Conservation (phyloP, 2,113 vertebrate genomes). For the Sciurus niger region DNA sequence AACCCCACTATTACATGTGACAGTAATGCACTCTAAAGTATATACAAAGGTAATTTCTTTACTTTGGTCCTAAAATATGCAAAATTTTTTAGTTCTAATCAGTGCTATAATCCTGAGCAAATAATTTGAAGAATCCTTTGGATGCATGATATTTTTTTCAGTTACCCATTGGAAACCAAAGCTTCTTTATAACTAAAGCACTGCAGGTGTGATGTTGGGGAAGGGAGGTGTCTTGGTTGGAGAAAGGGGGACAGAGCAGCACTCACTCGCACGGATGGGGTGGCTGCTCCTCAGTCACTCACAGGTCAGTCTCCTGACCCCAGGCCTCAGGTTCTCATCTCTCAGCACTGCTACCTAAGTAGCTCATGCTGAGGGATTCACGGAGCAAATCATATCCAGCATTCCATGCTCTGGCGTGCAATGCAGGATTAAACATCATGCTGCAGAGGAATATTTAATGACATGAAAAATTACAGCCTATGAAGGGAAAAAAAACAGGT, state of each 20-base stretch:
- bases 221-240: not conserved
- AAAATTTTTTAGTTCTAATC: not conserved
- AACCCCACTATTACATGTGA: too few relatives aligned
- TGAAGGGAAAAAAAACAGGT: not conserved
- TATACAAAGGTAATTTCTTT: not conserved
- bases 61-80: not conserved
- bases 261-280: not conserved
- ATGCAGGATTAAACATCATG: not conserved
- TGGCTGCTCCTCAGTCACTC: not conserved
- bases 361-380: not conserved
- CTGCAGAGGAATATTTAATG: not conserved
- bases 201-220: not conserved
- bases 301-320: not conserved
- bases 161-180: not conserved
- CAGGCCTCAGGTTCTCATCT: not conserved
- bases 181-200: not conserved
- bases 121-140: conserved; percentile 21
- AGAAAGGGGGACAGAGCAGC: not conserved
- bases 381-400: not conserved
- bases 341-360: not conserved
- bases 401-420: not conserved
- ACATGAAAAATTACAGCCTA: not conserved
- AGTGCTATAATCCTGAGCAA: not conserved
- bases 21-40: too few relatives aligned
- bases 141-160: not conserved